These are phyloP conservation scores for Falco berigora DNA, from an alignment of 2,797 vertebrate species.

Conservation along the genomic window DNA sequence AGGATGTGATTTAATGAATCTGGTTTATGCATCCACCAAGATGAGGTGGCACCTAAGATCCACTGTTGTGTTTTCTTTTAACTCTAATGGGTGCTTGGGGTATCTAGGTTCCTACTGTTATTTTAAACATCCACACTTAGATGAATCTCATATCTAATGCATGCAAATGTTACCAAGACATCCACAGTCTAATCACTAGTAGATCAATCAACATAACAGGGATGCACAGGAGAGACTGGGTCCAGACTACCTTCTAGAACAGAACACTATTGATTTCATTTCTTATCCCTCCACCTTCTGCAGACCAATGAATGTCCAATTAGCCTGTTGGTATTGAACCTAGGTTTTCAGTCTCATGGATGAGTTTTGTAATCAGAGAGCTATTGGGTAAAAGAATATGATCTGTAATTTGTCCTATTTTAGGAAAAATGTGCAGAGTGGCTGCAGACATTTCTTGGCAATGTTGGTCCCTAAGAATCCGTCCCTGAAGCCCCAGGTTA, in stretches of 20 bases:
- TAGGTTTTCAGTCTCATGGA: not conserved
- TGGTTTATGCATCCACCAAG: not conserved
- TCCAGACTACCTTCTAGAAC: not conserved
- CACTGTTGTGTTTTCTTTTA: not conserved
- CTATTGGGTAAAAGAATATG: not conserved
- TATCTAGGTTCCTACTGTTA: rapidly evolving
- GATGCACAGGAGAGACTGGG: not conserved
- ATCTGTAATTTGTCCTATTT: not conserved
- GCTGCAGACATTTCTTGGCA: not conserved
- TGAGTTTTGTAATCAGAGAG: not conserved
- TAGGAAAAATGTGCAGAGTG: not conserved
- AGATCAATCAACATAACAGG: not conserved
- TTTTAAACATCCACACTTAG: not conserved
- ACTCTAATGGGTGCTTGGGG: not conserved
- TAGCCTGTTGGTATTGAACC: not conserved
- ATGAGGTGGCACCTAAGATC: not conserved
- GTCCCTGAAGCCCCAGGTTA: not conserved
- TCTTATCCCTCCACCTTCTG: not conserved
- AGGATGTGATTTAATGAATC: not conserved
- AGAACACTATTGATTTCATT: not conserved
- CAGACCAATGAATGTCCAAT: not conserved
- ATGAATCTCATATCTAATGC: not conserved
- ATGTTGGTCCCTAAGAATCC: not conserved
- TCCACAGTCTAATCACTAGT: not conserved
- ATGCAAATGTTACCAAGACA: not conserved